These are phyloP conservation scores for Sycophila sp. DNA, from an alignment of 1,140 invertebrate genomes.

Conservation along the genomic window DNA sequence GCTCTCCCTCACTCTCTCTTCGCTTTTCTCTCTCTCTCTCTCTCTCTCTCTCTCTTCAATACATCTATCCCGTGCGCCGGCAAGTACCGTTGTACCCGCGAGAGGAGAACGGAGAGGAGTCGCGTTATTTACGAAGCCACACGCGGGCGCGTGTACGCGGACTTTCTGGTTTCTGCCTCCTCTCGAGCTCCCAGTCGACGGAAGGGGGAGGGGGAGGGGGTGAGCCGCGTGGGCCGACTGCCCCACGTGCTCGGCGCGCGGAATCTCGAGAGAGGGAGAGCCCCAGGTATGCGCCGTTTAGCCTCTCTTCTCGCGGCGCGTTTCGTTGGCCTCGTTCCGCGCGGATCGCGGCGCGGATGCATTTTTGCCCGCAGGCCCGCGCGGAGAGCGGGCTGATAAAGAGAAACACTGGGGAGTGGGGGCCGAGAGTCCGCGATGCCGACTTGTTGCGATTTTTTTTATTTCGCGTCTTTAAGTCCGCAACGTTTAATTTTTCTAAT, in stretches of 20 bases:
- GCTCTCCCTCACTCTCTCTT: slow-evolving; percentile 34
- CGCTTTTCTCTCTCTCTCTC: slow-evolving; percentile 21
- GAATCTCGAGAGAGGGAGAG: background rate
- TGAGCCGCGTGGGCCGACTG: too few relatives aligned
- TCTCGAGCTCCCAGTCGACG: background rate
- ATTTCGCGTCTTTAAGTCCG: too few relatives aligned
- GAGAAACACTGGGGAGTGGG: too few relatives aligned
- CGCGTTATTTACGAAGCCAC: background rate
- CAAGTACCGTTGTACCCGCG: background rate
- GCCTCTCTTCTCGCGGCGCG: slow-evolving; percentile 1
- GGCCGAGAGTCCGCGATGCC: too few relatives aligned
- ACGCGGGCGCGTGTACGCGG: background rate
- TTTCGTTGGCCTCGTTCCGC: slow-evolving; percentile 26
- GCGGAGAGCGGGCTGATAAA: too few relatives aligned
- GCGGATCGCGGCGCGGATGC: slow-evolving; percentile 3
- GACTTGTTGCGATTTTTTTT: too few relatives aligned
- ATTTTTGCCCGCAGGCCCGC: background rate
- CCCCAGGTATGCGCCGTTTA: background rate
- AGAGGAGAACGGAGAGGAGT: background rate
- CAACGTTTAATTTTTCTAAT: too few relatives aligned
- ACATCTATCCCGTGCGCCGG: background rate
- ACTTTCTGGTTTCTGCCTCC: background rate
- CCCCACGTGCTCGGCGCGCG: too few relatives aligned
- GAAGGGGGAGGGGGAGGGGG: slow-evolving; percentile 3
- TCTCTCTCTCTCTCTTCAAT: slow-evolving; percentile 3